Conservation (phyloP, 2,888 invertebrate species). For the Nesidiocoris tenuis region DNA sequence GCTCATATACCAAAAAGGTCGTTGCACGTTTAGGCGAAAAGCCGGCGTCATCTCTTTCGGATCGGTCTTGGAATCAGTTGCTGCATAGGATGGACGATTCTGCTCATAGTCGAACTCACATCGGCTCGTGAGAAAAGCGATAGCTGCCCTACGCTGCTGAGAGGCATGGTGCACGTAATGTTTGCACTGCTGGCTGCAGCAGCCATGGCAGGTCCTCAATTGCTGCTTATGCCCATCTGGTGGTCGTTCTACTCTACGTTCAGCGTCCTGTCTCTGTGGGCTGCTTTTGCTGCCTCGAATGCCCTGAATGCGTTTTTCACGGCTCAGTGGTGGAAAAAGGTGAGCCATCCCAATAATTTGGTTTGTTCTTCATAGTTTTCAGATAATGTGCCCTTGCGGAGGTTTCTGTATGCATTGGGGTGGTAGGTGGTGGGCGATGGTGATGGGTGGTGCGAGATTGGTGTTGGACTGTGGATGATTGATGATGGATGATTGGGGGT, state of each 20-base stretch:
- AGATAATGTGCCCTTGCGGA: too few species aligned
- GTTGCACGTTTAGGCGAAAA: neutral
- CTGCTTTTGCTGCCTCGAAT: neutral
- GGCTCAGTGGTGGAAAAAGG: neutral
- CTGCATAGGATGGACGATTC: neutral
- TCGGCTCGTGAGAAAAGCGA: neutral
- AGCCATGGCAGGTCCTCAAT: neutral
- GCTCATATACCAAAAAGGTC: too few species aligned
- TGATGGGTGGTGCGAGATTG: too few species aligned
- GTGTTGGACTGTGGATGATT: too few species aligned
- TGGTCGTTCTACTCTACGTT: neutral
- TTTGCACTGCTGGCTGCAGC: neutral
- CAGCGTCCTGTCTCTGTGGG: neutral
- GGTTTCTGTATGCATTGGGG: too few species aligned
- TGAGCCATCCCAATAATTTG: too few species aligned
- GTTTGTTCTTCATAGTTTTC: too few species aligned
- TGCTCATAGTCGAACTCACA: neutral
- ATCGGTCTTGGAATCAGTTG: neutral
- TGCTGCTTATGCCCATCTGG: neutral
- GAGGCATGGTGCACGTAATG: neutral
- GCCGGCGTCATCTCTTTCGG: neutral
- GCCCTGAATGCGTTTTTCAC: neutral
- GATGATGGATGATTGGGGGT: too few species aligned
- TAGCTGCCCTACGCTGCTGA: neutral
- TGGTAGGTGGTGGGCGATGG: too few species aligned